Percentiles rank a stretch among this genome's conserved stretches.
phyloP scores from a whole-genome alignment of 1,140 invertebrate genomes.

The Drosophila pseudoananassae region DNA sequence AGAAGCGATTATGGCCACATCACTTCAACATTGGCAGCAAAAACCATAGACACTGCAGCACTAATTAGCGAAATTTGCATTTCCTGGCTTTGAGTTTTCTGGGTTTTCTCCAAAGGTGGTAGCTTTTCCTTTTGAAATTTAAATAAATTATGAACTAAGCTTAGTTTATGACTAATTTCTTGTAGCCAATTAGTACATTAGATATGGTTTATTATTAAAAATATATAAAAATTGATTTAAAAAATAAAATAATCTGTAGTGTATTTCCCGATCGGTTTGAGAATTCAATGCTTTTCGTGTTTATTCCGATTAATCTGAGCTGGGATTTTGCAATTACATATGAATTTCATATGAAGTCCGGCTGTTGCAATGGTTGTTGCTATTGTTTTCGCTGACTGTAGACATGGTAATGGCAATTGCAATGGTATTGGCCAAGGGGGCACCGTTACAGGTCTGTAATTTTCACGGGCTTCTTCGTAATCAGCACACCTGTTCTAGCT shows the following conservation, averaged over 20 bases:
- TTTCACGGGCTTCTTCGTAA: slow-evolving; percentile 76
- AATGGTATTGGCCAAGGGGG: not conserved
- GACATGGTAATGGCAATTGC: slow-evolving; percentile 14
- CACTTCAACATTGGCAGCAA: slow-evolving; percentile 40
- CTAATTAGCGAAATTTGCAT: slow-evolving; percentile 80
- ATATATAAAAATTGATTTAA: no score
- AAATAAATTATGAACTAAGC: not conserved
- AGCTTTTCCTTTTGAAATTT: not conserved
- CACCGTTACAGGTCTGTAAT: slow-evolving; percentile 27
- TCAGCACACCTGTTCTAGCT: slow-evolving; percentile 71
- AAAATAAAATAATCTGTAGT: not conserved
- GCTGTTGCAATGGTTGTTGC: slow-evolving; percentile 48
- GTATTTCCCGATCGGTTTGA: slow-evolving; percentile 23
- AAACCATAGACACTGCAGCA: slow-evolving; percentile 40
- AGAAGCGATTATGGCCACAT: slow-evolving; percentile 75
- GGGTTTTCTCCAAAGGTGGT: no score
- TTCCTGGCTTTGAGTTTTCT: slow-evolving; percentile 54
- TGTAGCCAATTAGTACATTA: no score
- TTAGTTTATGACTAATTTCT: no score
- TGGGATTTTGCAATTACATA: slow-evolving; percentile 67
- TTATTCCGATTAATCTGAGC: slow-evolving; percentile 19
- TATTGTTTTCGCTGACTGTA: slow-evolving; percentile 9
- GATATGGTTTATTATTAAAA: no score
- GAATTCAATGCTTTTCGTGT: not conserved
- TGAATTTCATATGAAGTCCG: slow-evolving; percentile 71